phyloP scores from a whole-genome alignment of 2,888 invertebrate species.

The Amphipoea lucens region DNA sequence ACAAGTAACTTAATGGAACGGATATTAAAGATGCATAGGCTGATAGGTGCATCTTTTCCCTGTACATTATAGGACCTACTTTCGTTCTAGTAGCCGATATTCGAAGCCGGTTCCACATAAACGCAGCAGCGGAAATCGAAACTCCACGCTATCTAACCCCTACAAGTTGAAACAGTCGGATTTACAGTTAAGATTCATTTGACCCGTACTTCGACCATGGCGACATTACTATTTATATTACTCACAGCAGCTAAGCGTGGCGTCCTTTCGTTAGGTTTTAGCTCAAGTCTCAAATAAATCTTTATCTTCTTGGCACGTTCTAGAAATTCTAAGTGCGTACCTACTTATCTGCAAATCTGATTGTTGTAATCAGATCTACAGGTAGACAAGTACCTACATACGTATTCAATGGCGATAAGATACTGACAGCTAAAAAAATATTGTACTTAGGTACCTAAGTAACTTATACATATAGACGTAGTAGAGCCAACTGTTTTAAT shows the following conservation, averaged over 20 bases:
- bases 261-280: conserved; percentile 7
- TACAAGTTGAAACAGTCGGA: conserved; percentile 47
- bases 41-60: conserved; percentile 36
- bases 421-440: conserved; percentile 41
- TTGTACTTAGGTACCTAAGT: not conserved
- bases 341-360: conserved; percentile 39
- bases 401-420: conserved; percentile 63
- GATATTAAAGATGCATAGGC: conserved; percentile 31
- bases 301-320: conserved; percentile 53
- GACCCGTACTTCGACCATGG: conserved; percentile 53
- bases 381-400: conserved; percentile 37
- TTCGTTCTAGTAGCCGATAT: conserved; percentile 61
- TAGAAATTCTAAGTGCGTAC: conserved; percentile 51
- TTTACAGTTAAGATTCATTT: conserved; percentile 66
- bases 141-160: conserved; percentile 56
- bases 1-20: conserved; percentile 14
- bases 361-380: conserved; percentile 29
- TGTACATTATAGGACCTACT: conserved; percentile 31
- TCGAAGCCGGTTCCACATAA: conserved; percentile 60
- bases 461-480: not conserved
- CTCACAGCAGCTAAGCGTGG: conserved; percentile 19
- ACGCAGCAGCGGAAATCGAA: conserved; percentile 62
- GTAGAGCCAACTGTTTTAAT: conserved; percentile 16
- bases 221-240: conserved; percentile 53
- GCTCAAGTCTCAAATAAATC: conserved; percentile 24